Evolutionary conservation across 2,113 vertebrate genomes (phyloP).

Genomic region (Sceloporus tristichus): DNA sequence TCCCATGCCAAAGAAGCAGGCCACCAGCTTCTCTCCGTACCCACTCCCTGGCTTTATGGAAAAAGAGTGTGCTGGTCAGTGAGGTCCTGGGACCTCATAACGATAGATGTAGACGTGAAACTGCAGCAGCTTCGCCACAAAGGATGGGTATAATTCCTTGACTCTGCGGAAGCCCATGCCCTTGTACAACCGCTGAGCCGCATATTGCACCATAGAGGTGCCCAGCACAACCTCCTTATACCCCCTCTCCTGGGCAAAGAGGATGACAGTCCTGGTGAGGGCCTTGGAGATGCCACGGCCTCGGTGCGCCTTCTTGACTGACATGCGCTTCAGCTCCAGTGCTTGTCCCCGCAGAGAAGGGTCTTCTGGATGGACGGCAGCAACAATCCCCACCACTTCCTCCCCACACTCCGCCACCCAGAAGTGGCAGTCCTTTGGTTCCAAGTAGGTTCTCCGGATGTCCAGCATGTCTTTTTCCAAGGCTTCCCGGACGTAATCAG

Average conservation of each 20-base stretch:
- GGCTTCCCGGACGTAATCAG: not conserved
- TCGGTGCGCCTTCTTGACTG: conserved; percentile 50
- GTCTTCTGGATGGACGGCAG: fast-evolving
- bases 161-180: conserved; percentile 60
- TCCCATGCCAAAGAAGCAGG: too few relatives aligned
- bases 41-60: not conserved
- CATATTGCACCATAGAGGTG: conserved; percentile 60
- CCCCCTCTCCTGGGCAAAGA: conserved; percentile 50
- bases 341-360: fast-evolving
- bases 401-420: conserved; percentile 60
- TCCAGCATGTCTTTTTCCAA: conserved; percentile 22
- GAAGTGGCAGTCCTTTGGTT: conserved; percentile 44
- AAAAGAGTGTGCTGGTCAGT: not conserved
- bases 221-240: conserved; percentile 52
- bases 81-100: not conserved
- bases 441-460: conserved; percentile 43
- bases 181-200: conserved; percentile 65
- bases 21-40: not conserved
- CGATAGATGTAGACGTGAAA: conserved; percentile 46
- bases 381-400: conserved; percentile 65
- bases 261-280: conserved; percentile 59
- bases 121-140: not conserved
- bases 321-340: conserved; percentile 67
- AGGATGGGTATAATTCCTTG: fast-evolving
- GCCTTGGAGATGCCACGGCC: conserved; percentile 56